phyloP scores from a whole-genome alignment of 1,140 invertebrate genomes.

The Triops cancriformis region DNA sequence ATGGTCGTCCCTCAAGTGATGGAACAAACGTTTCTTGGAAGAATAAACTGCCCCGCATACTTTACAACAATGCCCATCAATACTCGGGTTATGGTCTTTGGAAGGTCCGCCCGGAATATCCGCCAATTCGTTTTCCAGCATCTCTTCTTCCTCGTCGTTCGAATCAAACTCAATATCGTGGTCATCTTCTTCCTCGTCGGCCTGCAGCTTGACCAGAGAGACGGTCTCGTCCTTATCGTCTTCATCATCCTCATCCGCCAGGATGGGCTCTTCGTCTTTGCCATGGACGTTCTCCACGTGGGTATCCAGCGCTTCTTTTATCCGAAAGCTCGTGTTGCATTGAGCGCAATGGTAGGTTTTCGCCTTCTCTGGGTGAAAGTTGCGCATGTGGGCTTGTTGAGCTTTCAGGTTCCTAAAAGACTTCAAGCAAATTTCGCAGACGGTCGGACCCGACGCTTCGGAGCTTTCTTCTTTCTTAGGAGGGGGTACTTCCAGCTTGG shows the following conservation, averaged over 20 bases:
- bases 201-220: constrained; percentile 14
- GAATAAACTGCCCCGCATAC: constrained; percentile 37
- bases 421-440: constrained; percentile 21
- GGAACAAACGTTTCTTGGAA: constrained; percentile 33
- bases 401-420: constrained; percentile 15
- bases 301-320: constrained; percentile 54
- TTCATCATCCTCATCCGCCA: constrained; percentile 70
- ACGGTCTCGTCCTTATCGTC: constrained; percentile 71
- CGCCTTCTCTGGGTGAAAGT: not conserved
- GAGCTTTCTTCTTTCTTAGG: not conserved
- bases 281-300: constrained; percentile 41
- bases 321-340: constrained; percentile 54
- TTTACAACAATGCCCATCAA: constrained; percentile 33
- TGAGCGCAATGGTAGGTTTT: constrained; percentile 43
- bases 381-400: constrained; percentile 20
- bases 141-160: constrained; percentile 39
- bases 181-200: constrained; percentile 31
- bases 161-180: constrained; percentile 39
- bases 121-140: constrained; percentile 27
- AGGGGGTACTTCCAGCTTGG: constrained; percentile 27
- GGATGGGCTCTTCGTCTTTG: constrained; percentile 37
- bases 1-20: constrained; percentile 34
- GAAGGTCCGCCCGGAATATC: not conserved
- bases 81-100: constrained; percentile 35
- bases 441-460: constrained; percentile 1